Percentiles rank a stretch among this genome's conserved stretches.
Conservation (phyloP, 2,797 vertebrate genomes). For the Champsocephalus gunnari region DNA sequence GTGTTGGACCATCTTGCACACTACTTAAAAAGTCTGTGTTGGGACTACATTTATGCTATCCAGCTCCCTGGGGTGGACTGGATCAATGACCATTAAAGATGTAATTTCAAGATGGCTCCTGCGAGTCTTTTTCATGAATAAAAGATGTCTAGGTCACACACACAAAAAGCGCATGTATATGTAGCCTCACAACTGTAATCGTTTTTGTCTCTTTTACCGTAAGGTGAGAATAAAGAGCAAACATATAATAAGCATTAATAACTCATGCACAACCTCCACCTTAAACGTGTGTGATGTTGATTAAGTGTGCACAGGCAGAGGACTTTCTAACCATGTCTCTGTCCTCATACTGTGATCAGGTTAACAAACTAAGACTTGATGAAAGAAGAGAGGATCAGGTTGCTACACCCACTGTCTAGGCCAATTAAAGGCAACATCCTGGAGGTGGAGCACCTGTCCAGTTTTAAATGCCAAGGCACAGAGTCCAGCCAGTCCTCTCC, state of each 20-base stretch:
- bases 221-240: neutral
- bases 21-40: conserved; percentile 60
- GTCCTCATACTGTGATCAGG: conserved; percentile 32
- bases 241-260: neutral
- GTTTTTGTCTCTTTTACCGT: neutral
- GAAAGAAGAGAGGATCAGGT: conserved; percentile 39
- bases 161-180: conserved; percentile 41
- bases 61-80: conserved; percentile 60
- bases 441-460: conserved; percentile 64
- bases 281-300: conserved; percentile 25
- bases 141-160: conserved; percentile 75
- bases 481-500: conserved; percentile 37
- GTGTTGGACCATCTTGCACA: conserved; percentile 48
- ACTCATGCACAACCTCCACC: neutral
- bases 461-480: conserved; percentile 61
- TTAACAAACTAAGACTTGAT: conserved; percentile 49
- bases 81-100: conserved; percentile 85
- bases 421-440: conserved; percentile 59
- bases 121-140: conserved; percentile 83
- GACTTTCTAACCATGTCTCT: conserved; percentile 14
- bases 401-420: conserved; percentile 46
- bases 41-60: conserved; percentile 67
- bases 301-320: conserved; percentile 19
- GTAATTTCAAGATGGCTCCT: conserved; percentile 81
- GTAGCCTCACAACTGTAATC: neutral